Evolutionary conservation across 1,140 invertebrate genomes (phyloP).

Genomic region (Fopius arisanus): DNA sequence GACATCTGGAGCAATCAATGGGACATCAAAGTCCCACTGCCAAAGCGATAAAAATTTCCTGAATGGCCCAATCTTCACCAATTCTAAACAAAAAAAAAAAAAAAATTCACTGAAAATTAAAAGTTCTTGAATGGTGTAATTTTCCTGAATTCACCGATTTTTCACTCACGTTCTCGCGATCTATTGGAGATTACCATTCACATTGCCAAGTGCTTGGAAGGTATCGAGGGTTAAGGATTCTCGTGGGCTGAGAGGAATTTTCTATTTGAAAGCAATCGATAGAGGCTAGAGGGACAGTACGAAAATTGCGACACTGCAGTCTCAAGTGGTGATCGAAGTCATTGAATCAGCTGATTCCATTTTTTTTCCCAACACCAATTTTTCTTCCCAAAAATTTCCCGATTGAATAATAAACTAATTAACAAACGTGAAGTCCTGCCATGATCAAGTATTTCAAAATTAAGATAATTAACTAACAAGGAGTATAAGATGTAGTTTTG

Average conservation of each 20-base stretch:
- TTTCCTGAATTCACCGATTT: not conserved
- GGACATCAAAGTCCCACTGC: too few species aligned
- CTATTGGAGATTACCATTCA: not conserved
- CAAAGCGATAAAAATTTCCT: too few species aligned
- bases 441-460: not conserved
- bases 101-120: too few species aligned
- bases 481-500: not conserved
- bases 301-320: not conserved
- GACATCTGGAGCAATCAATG: too few species aligned
- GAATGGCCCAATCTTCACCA: too few species aligned
- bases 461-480: not conserved
- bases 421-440: too few species aligned
- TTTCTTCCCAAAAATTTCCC: not conserved
- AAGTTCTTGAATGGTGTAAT: too few species aligned
- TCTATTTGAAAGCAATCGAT: not conserved
- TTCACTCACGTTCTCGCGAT: not conserved
- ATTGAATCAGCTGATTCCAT: not conserved
- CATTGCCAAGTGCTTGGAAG: constrained; percentile 3
- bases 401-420: not conserved
- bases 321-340: not conserved
- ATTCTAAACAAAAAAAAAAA: too few species aligned
- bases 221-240: not conserved
- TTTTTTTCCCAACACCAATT: not conserved
- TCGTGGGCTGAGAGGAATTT: not conserved
- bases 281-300: not conserved